Evolutionary conservation across 2,113 vertebrate genomes (phyloP).

Genomic region (Pomatostomus ruficeps): DNA sequence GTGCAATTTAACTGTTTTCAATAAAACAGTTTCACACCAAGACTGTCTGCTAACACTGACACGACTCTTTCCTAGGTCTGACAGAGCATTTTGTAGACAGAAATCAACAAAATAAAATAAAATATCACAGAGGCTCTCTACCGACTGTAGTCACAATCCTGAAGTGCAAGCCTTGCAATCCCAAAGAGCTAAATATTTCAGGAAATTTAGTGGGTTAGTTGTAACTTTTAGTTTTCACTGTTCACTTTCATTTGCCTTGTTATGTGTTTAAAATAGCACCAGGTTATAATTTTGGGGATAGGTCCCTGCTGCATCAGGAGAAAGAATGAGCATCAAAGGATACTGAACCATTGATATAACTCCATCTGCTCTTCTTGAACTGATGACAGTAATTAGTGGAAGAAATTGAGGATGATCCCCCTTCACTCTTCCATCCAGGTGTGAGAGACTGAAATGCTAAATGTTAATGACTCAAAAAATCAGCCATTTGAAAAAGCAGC

Average conservation of each 20-base stretch:
- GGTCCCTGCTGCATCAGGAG: neutral
- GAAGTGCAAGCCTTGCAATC: neutral
- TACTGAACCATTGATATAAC: neutral
- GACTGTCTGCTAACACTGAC: neutral
- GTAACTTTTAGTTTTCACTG: neutral
- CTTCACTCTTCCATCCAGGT: neutral
- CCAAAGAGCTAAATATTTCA: neutral
- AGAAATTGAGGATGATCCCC: neutral
- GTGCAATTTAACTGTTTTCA: neutral
- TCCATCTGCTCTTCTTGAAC: neutral
- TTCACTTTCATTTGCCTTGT: neutral
- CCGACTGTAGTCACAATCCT: neutral
- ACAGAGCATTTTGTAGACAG: neutral
- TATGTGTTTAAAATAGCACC: neutral
- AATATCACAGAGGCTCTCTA: neutral
- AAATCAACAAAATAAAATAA: neutral
- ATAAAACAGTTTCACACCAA: neutral
- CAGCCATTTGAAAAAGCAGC: neutral
- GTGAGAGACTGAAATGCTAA: neutral
- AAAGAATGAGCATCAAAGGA: neutral
- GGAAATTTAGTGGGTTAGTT: neutral
- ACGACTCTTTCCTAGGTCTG: neutral
- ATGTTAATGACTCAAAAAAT: neutral
- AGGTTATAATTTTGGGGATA: neutral
- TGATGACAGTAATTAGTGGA: neutral